phyloP scores from a whole-genome alignment of 2,113 vertebrate species.

The Percopsis transmontana region DNA sequence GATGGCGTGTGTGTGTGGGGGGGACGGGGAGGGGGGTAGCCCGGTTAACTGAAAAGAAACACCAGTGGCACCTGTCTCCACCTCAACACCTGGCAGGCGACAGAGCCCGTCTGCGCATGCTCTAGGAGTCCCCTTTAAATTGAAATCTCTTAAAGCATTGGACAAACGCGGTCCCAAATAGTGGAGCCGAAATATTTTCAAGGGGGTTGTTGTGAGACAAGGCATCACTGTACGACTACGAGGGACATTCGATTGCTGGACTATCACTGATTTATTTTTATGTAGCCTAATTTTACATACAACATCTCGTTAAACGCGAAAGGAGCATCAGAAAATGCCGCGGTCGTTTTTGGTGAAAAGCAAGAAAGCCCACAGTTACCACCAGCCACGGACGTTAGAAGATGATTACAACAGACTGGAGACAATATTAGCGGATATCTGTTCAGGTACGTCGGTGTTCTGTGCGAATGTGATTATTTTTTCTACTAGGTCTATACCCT shows the following conservation, averaged over 20 bases:
- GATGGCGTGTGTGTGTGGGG: no score
- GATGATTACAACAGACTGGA: conserved; percentile 83
- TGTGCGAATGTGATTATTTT: not conserved
- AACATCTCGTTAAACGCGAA: conserved; percentile 4
- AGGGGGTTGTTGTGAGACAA: conserved; percentile 45
- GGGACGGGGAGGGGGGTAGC: not conserved
- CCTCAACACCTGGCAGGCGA: conserved; percentile 88
- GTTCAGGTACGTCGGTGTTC: conserved; percentile 80
- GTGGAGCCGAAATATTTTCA: conserved; percentile 50
- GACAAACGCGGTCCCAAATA: conserved; percentile 30
- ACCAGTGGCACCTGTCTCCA: conserved; percentile 83
- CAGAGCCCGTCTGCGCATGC: conserved; percentile 70
- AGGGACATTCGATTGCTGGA: conserved; percentile 14
- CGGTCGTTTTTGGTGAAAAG: conserved; percentile 97
- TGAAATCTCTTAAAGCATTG: conserved; percentile 54
- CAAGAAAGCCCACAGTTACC: conserved; percentile 97
- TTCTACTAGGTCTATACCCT: not conserved
- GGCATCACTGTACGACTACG: conserved; percentile 12
- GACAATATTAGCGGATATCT: conserved; percentile 79
- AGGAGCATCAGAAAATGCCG: conserved; percentile 79
- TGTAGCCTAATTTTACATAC: not conserved
- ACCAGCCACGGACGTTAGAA: conserved; percentile 86
- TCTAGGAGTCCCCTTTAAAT: conserved; percentile 21
- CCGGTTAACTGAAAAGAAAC: not conserved
- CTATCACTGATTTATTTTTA: conserved; percentile 20